Conservation (phyloP, 2,113 vertebrate genomes). For the Proterorhinus semilunaris region DNA sequence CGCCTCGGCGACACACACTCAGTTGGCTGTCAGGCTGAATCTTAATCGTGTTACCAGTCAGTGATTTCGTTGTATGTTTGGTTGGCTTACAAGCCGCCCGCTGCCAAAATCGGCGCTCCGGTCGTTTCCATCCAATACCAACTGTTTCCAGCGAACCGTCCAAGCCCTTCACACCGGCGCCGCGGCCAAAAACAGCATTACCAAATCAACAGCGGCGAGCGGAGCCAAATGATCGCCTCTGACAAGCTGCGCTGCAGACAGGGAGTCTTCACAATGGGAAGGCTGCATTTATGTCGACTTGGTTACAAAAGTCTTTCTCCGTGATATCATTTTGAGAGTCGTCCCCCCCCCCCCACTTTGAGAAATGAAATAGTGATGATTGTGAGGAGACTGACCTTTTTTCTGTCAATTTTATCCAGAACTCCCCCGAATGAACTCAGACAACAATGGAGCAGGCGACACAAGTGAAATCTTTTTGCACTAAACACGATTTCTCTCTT, state of each 20-base stretch:
- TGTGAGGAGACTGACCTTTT: too few species aligned
- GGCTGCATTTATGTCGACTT: too few species aligned
- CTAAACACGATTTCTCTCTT: too few species aligned
- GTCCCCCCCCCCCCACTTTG: too few species aligned
- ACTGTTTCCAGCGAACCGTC: constrained; percentile 21
- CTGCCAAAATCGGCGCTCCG: constrained; percentile 48
- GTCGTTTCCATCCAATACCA: constrained; percentile 47
- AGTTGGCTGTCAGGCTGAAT: constrained; percentile 26
- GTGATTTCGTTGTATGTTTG: constrained; percentile 15
- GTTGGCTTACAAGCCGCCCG: constrained; percentile 24
- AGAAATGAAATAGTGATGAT: too few species aligned
- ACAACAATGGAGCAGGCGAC: too few species aligned
- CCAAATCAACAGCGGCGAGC: background rate
- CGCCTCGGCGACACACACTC: constrained; percentile 20
- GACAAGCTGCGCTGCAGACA: background rate
- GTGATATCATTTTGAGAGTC: too few species aligned
- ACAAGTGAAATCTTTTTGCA: too few species aligned
- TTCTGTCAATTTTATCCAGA: too few species aligned
- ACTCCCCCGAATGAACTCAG: too few species aligned
- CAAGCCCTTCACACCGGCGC: constrained; percentile 6
- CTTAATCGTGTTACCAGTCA: constrained; percentile 26
- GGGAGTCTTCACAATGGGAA: too few species aligned
- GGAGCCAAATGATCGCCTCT: background rate
- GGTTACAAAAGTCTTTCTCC: too few species aligned
- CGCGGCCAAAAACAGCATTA: constrained; percentile 10